phyloP scores from a whole-genome alignment of 1,140 invertebrate species.

The Meloidogyne exigua region DNA sequence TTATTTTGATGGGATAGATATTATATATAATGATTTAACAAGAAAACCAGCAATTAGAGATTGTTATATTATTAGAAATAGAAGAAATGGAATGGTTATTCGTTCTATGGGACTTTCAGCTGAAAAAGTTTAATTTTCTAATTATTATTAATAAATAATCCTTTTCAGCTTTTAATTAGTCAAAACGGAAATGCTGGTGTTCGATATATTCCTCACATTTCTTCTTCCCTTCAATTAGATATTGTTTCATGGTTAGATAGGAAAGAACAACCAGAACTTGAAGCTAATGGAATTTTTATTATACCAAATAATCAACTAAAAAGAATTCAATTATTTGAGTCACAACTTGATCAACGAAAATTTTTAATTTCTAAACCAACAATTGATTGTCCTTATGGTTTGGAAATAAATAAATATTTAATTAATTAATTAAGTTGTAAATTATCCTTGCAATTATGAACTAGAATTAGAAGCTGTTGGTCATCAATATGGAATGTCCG shows the following conservation, averaged over 20 bases:
- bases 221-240: constrained; percentile 79
- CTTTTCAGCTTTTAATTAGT: constrained; percentile 69
- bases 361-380: constrained; percentile 55
- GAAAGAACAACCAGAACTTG: constrained; percentile 72
- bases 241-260: constrained; percentile 77
- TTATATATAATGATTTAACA: constrained; percentile 80
- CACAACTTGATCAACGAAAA: constrained; percentile 58
- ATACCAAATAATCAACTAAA: constrained; percentile 34
- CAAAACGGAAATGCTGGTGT: constrained; percentile 84
- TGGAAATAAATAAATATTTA: constrained; percentile 6
- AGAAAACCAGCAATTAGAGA: constrained; percentile 64
- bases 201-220: constrained; percentile 76
- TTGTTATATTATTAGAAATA: constrained; percentile 69
- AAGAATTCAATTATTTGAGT: constrained; percentile 52
- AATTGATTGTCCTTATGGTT: constrained; percentile 50
- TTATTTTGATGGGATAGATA: constrained; percentile 74
- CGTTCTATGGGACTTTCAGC: constrained; percentile 81
- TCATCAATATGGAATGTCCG: constrained; percentile 55
- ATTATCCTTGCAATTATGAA: constrained; percentile 49
- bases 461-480: constrained; percentile 50
- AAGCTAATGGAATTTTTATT: constrained; percentile 66
- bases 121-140: constrained; percentile 65
- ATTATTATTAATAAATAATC: constrained; percentile 37
- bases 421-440: constrained; percentile 32
- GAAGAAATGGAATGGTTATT: constrained; percentile 81